Evolutionary conservation across 1,140 invertebrate genomes (phyloP).

Genomic region (Nylanderia fulva): DNA sequence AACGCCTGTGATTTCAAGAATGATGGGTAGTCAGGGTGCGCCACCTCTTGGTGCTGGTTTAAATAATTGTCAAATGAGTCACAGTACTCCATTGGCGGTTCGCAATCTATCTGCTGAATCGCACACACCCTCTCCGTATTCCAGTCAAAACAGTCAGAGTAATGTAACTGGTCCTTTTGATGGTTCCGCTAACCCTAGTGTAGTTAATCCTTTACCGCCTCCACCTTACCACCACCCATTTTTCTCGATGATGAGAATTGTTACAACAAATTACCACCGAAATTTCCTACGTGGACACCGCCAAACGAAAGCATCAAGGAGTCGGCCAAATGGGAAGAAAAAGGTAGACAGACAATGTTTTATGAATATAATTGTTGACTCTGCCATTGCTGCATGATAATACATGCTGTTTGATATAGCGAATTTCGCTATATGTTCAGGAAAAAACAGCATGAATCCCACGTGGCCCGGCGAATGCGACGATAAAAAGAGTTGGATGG

Average conservation of each 20-base stretch:
- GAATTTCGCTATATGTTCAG: conserved; percentile 69
- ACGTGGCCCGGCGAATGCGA: conserved; percentile 79
- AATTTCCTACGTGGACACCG: conserved; percentile 85
- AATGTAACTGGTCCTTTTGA: conserved; percentile 78
- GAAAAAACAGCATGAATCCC: conserved; percentile 81
- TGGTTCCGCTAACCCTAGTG: conserved; percentile 56
- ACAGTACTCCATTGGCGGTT: conserved; percentile 80
- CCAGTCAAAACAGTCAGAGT: conserved; percentile 83
- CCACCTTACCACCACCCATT: conserved; percentile 87
- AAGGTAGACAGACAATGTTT: conserved; percentile 72
- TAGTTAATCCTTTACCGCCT: conserved; percentile 85
- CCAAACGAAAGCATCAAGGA: conserved; percentile 80
- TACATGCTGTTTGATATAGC: conserved; percentile 36
- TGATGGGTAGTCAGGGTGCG: conserved; percentile 63
- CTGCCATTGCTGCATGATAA: background rate
- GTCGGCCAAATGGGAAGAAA: conserved; percentile 81
- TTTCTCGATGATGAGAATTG: conserved; percentile 84
- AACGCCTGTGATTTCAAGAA: conserved; percentile 77
- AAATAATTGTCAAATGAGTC: conserved; percentile 79
- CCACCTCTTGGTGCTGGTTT: conserved; percentile 60
- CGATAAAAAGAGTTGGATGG: conserved; percentile 81
- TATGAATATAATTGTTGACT: background rate
- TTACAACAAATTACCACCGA: conserved; percentile 85
- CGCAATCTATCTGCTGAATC: conserved; percentile 78
- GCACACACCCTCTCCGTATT: conserved; percentile 80